Base-by-base conservation (phyloP, 2,113 vertebrate genomes). In the Neogale vison region DNA sequence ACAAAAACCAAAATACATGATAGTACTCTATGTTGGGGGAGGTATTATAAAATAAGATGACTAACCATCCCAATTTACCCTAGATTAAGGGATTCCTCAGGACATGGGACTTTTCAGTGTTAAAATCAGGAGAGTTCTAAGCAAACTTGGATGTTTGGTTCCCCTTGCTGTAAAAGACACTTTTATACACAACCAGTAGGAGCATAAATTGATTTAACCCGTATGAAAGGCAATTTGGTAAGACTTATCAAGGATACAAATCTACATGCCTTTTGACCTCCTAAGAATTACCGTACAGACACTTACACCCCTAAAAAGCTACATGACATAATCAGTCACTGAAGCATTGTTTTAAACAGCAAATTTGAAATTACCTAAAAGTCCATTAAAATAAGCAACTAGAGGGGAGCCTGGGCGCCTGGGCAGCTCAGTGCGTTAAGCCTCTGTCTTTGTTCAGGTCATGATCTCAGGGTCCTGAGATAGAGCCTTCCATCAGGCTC, bases 231-330 rank as follows among this genome's bases (percentile, higher is more conserved):
- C 36, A 80, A 88, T 80, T 55, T 93, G 55, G 45, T 69, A 95
- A 92, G 65, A 86, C 7, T 17, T 88, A 88, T 65, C 29, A 96
- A 83, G 72, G 31, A 93, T 67, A 76, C 36, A 93, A 96, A 84
- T 50, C 4, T 59, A 76, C 47, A 76, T 36, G 10, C 69, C 81
- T 76, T 74, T 76, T 69, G 50, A 89, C 31, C 67, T 84, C 39
- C 57, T 61, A 72, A 61, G 26, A 86, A 72, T 80, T 85, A 85
- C 18, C 23, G 20, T 55, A 82, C 5, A 74, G 47, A 96, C 39
- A 93, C 2, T n/a, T 17, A 3, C 18, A 90, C 3, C 84, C 34
- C 50, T 65, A 21, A 31, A 69, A 89, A 89, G 59, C 69, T 50
- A 80, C 59, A 55, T 84, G 63, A 63, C 24, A 31, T 50, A 24